A percentile compares a stretch with the other conserved stretches of the same genome.
These are phyloP conservation scores for Lithosia quadra DNA, from an alignment of 2,888 invertebrate species.

Conservation along the genomic window DNA sequence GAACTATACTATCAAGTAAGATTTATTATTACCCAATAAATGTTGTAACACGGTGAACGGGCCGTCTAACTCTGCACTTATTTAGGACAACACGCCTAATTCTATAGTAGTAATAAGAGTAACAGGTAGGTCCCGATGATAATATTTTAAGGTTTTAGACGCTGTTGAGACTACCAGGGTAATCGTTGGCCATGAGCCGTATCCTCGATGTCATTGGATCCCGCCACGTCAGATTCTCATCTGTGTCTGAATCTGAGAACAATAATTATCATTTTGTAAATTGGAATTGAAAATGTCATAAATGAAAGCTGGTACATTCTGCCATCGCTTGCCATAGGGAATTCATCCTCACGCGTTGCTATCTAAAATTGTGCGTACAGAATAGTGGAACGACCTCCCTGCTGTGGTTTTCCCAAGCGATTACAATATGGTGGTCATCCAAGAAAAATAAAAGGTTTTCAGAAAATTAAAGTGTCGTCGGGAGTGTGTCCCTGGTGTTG, in stretches of 20 bases:
- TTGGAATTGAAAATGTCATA: too few relatives aligned
- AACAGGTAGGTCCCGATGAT: background rate
- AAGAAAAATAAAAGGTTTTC: too few relatives aligned
- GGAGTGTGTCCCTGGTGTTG: too few relatives aligned
- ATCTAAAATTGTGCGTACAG: too few relatives aligned
- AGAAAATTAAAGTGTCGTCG: too few relatives aligned
- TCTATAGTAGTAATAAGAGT: background rate
- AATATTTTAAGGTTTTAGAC: background rate
- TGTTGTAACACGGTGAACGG: background rate
- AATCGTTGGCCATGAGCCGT: background rate
- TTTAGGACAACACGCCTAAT: background rate
- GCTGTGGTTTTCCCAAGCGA: too few relatives aligned
- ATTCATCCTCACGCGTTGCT: too few relatives aligned
- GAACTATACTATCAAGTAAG: background rate
- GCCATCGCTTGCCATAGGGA: too few relatives aligned
- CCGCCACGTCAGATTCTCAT: background rate
- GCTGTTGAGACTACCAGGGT: background rate
- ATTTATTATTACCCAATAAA: background rate
- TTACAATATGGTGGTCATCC: too few relatives aligned
- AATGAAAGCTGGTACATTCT: too few relatives aligned
- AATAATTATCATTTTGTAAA: background rate
- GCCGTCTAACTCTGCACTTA: background rate
- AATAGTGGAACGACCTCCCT: too few relatives aligned
- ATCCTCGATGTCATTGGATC: constrained; percentile 6
- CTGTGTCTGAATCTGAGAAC: background rate